Percentiles rank a stretch among this genome's conserved stretches.
Conservation (phyloP, 2,888 invertebrate species). For the Nycteola revayana region DNA sequence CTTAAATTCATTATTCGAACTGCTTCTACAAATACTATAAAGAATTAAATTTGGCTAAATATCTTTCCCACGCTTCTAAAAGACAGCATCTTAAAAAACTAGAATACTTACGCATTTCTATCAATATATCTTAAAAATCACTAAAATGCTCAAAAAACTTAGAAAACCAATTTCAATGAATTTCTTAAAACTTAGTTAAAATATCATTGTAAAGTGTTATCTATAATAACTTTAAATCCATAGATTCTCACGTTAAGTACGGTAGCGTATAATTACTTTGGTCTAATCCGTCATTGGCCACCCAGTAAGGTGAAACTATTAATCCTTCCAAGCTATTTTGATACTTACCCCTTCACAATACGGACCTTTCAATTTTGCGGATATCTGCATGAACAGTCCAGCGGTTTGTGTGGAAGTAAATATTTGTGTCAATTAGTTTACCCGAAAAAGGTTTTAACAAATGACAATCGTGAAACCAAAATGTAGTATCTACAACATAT, state of each 20-base stretch:
- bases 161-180: no score
- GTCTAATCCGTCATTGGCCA: slow-evolving; percentile 31
- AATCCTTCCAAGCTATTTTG: slow-evolving; percentile 14
- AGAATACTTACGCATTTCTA: no score
- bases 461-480: no score
- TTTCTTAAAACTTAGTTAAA: slow-evolving; percentile 4
- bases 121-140: no score
- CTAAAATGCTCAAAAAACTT: no score
- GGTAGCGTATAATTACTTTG: slow-evolving; percentile 30
- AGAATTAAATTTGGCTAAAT: no score
- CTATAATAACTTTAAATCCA: slow-evolving; percentile 7
- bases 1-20: no score
- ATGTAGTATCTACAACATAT: no score
- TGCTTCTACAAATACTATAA: no score
- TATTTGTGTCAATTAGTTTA: slow-evolving; percentile 48
- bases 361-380: slow-evolving; percentile 6
- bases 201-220: slow-evolving; percentile 10
- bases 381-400: slow-evolving; percentile 28
- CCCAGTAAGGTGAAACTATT: slow-evolving; percentile 17
- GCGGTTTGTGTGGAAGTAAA: slow-evolving; percentile 34
- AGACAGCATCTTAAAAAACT: no score
- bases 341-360: slow-evolving; percentile 5
- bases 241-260: slow-evolving; percentile 13
- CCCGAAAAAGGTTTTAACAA: no score
- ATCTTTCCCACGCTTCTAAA: no score